phyloP scores from a whole-genome alignment of 1,140 invertebrate species.

The Mizuhopecten yessoensis region DNA sequence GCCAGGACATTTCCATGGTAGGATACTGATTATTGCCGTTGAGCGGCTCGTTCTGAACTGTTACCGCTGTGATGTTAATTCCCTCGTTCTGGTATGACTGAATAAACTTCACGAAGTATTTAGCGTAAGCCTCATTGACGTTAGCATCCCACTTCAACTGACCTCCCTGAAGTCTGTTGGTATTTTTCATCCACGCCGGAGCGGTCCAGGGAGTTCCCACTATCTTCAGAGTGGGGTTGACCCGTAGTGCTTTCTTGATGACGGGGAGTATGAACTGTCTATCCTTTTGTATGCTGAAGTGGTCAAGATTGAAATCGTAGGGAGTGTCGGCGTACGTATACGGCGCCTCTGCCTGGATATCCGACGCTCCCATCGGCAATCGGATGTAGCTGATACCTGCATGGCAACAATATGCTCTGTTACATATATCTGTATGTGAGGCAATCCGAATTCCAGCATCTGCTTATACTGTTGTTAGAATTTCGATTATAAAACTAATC shows the following conservation, averaged over 20 bases:
- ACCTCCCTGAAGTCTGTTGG: conserved; percentile 63
- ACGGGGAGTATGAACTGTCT: conserved; percentile 68
- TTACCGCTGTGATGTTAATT: conserved; percentile 66
- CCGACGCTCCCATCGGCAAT: conserved; percentile 67
- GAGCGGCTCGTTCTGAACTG: conserved; percentile 73
- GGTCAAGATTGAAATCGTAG: conserved; percentile 67
- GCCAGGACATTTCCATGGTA: conserved; percentile 51
- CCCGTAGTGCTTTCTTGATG: conserved; percentile 63
- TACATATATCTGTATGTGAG: no score
- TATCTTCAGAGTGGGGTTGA: conserved; percentile 69
- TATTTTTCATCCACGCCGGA: conserved; percentile 73
- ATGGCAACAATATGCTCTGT: no score
- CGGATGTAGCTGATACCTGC: conserved; percentile 66
- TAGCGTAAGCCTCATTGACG: conserved; percentile 59
- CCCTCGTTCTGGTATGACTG: conserved; percentile 67
- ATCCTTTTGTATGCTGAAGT: conserved; percentile 71
- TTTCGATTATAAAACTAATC: no score
- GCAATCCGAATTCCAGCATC: no score
- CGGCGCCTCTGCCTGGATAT: conserved; percentile 64
- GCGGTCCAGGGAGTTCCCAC: conserved; percentile 70
- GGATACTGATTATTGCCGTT: conserved; percentile 63
- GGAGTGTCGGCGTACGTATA: conserved; percentile 67
- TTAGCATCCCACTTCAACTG: conserved; percentile 53
- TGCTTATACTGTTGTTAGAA: no score
- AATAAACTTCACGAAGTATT: conserved; percentile 70